Conservation (phyloP, 2,113 vertebrate genomes). For the Ardeotis arabs region DNA sequence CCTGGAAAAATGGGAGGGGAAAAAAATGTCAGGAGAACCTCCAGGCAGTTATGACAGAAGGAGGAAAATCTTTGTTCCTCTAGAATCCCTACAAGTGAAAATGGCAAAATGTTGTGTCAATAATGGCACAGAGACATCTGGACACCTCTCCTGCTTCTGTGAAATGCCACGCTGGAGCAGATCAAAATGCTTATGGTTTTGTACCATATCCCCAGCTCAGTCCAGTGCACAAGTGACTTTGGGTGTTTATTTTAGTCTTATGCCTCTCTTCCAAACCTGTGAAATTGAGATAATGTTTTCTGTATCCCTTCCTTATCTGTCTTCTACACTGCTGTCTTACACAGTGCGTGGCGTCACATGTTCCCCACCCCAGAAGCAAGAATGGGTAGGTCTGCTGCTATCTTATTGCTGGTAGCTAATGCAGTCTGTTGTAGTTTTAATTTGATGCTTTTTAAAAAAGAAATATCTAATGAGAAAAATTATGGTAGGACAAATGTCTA, state of each 20-base stretch:
- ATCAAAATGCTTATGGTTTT: not conserved
- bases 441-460: not conserved
- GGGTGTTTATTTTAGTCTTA: not conserved
- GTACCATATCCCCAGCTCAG: not conserved
- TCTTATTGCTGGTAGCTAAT: not conserved
- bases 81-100: not conserved
- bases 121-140: not conserved
- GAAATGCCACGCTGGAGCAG: not conserved
- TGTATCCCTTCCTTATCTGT: not conserved
- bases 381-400: not conserved
- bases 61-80: not conserved
- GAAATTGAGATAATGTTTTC: not conserved
- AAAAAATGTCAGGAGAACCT: not conserved
- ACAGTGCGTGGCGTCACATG: not conserved
- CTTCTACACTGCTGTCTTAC: not conserved
- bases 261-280: not conserved
- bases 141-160: not conserved
- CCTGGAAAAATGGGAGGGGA: not conserved
- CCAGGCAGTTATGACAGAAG: not conserved
- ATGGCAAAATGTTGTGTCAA: not conserved
- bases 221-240: not conserved
- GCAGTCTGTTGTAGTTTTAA: not conserved
- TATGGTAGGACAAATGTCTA: not conserved
- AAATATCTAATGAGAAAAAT: not conserved
- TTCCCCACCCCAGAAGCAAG: not conserved